These are phyloP conservation scores for Falcunculus frontatus DNA, from an alignment of 2,113 vertebrate genomes.

Conservation along the genomic window DNA sequence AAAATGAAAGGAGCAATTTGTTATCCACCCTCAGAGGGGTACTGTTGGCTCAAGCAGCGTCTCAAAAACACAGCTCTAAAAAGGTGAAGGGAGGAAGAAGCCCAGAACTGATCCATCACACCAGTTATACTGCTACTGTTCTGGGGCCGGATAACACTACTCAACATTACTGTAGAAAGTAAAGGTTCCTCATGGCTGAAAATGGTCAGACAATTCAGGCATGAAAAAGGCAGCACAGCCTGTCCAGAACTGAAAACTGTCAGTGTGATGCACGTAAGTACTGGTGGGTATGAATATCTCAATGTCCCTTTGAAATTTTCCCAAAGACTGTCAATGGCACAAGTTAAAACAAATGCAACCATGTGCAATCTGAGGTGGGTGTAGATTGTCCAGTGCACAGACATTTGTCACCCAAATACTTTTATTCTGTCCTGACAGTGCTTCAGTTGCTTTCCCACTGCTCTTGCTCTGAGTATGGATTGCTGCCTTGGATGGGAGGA, in stretches of 20 bases:
- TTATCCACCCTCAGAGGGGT: not conserved
- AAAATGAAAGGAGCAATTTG: not conserved
- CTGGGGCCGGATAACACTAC: not conserved
- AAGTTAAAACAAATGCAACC: not conserved
- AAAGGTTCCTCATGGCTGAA: not conserved
- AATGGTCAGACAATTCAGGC: not conserved
- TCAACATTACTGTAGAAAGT: not conserved
- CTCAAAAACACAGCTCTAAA: not conserved
- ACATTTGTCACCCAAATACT: not conserved
- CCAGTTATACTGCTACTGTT: not conserved
- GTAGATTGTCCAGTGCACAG: not conserved
- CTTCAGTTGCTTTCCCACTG: not conserved
- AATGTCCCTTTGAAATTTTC: not conserved
- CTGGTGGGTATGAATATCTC: not conserved
- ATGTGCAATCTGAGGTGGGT: not conserved
- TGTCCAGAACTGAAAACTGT: not conserved
- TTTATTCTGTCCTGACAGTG: not conserved
- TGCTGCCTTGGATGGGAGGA: not conserved
- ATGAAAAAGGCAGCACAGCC: not conserved
- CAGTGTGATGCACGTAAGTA: fast-evolving
- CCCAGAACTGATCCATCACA: not conserved
- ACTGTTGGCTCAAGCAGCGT: not conserved
- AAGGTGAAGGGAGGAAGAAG: not conserved
- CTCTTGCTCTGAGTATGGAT: not conserved
- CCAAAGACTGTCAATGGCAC: not conserved